Evolutionary conservation across 2,888 invertebrate genomes (phyloP).

Genomic region (Theodoxus fluviatilis): DNA sequence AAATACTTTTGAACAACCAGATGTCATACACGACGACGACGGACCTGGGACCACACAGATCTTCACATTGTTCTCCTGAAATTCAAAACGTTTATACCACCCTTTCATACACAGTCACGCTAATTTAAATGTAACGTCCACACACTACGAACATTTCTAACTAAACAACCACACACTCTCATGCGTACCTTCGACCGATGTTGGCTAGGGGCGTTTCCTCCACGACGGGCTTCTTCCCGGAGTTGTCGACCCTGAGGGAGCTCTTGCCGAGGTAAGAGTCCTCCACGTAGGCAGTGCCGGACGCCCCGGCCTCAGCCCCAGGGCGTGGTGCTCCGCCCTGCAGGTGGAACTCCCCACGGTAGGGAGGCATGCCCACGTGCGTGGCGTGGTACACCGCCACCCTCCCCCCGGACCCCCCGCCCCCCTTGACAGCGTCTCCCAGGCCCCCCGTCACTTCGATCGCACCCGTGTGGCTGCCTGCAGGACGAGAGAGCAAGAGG

Average conservation of each 20-base stretch:
- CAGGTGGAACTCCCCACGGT: slow-evolving; percentile 42
- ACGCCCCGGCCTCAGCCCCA: slow-evolving; percentile 47
- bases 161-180: no score
- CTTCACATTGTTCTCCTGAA: no score
- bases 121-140: no score
- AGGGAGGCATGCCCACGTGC: slow-evolving; percentile 39
- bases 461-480: slow-evolving; percentile 52
- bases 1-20: no score
- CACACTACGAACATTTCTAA: no score
- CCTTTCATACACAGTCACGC: no score
- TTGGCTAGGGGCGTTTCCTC: slow-evolving; percentile 18
- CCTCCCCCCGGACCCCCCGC: slow-evolving; percentile 50
- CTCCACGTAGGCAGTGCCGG: slow-evolving; percentile 45
- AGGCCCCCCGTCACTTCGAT: slow-evolving; percentile 48
- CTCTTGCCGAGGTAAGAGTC: slow-evolving; percentile 33
- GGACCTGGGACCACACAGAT: no score
- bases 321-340: slow-evolving; percentile 40
- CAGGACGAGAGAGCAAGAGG: not conserved
- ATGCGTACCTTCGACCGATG: slow-evolving; percentile 22
- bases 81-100: no score
- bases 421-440: slow-evolving; percentile 37
- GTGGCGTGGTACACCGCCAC: slow-evolving; percentile 48
- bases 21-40: no score
- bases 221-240: slow-evolving; percentile 23
- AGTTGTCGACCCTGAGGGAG: slow-evolving; percentile 45